These are phyloP conservation scores for Ptychobarbus kaznakovi DNA, from an alignment of 2,797 vertebrate genomes.

Conservation along the genomic window DNA sequence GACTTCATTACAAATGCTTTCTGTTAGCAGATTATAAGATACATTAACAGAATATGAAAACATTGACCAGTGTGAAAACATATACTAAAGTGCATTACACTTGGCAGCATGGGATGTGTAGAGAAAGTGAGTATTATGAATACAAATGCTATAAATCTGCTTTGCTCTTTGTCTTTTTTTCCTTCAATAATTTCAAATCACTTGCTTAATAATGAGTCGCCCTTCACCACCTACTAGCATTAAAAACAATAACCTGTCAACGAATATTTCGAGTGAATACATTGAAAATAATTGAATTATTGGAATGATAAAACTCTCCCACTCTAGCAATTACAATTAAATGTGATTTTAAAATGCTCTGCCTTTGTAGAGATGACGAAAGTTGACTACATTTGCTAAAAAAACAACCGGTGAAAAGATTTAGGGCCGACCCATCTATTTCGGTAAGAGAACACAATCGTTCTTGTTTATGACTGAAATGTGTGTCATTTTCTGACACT, in stretches of 20 bases:
- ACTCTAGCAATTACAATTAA: not conserved
- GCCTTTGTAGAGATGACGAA: not conserved
- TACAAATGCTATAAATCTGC: not conserved
- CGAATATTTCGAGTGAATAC: not conserved
- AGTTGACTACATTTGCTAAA: too few species aligned
- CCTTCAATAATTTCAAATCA: not conserved
- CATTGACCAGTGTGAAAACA: too few species aligned
- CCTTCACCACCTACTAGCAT: not conserved
- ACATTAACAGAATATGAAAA: not conserved
- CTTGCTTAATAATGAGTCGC: not conserved
- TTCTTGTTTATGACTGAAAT: not conserved
- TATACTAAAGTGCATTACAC: too few species aligned
- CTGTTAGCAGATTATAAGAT: not conserved
- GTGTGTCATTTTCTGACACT: too few species aligned
- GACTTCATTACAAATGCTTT: not conserved
- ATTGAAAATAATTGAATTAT: not conserved
- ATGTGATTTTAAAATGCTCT: not conserved
- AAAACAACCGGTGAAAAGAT: too few species aligned
- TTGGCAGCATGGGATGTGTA: too few species aligned
- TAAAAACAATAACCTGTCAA: not conserved
- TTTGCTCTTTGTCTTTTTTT: not conserved
- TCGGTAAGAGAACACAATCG: too few species aligned
- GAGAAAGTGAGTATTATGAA: not conserved
- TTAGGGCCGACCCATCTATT: too few species aligned
- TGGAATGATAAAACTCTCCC: not conserved